Base-by-base conservation (phyloP, 2,797 vertebrate species). In the Novumbra hubbsi region DNA sequence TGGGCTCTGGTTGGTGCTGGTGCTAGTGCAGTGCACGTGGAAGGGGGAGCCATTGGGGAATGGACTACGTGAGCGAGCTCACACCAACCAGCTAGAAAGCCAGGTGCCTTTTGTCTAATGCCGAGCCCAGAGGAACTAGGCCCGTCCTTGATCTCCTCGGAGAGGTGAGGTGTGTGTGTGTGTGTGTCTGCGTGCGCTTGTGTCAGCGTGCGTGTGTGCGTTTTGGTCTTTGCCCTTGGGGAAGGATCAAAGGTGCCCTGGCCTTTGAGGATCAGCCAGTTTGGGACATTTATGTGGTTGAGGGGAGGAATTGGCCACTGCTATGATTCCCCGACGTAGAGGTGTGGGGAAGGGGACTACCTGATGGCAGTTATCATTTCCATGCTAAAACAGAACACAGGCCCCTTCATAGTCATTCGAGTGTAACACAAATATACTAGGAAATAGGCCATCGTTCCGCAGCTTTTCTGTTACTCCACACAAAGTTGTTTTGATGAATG, bases 191-290 rank as follows among this genome's bases (percentile, higher is more conserved):
- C 45, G 34, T 16, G 14, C 45, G 24, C 30, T 64, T 63, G 55
- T 49, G 38, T 70, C n/a, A n/a, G n/a, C n/a, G 55, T 32, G 68
- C 6, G 41, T 14, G 17, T n/a, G 28, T 52, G 21, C 7, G 48
- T 34, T n/a, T 30, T 45, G 21, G 55, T 17, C 76, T 68, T 72
- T 81, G 80, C 86, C 86, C 82, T 89, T 75, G 84, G 80, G 73
- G 75, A 78, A 68, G 66, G 87, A 92, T 92, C 88, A 91, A 91
- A 90, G 85, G 79, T 27, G 75, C 70, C 60, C 30, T 68, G 77
- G 84, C 76, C 85, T 92, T 91, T 91, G 88, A 91, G 86, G 81
- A 72, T 81, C 76, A 85, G 90, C 88, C 88, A 86, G 84, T 77
- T 78, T 45, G 41, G 41, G 41, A 45, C 41, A 12, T 45, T 14